phyloP scores from a whole-genome alignment of 2,113 vertebrate genomes.

The Microcebus ravelobensis region DNA sequence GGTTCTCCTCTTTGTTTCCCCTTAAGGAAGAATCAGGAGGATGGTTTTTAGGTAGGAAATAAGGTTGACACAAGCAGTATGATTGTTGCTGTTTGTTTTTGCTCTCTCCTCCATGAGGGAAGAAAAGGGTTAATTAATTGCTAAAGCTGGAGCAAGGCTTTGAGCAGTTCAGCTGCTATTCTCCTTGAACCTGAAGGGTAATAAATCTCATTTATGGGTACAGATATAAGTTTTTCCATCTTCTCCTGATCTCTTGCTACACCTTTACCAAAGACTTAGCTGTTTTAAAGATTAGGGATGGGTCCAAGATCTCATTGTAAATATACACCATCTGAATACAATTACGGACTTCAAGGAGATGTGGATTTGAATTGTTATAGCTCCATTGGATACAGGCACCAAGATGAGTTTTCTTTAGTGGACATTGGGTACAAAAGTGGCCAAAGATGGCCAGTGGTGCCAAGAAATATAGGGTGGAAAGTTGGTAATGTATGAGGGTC shows the following conservation, averaged over 20 bases:
- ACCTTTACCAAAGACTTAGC: not conserved
- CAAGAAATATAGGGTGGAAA: not conserved
- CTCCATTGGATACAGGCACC: not conserved
- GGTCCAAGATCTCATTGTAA: not conserved
- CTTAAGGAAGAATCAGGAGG: not conserved
- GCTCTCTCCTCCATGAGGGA: not conserved
- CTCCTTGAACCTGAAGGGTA: not conserved
- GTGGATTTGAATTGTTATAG: not conserved
- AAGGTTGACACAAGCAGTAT: not conserved
- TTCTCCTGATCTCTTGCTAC: not conserved
- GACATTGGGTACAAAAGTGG: not conserved
- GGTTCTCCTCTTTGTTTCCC: not conserved
- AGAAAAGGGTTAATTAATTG: not conserved
- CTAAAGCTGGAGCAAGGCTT: not conserved
- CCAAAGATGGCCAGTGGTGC: rapidly evolving
- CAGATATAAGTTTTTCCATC: not conserved
- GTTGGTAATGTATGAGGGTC: not conserved
- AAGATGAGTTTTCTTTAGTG: not conserved
- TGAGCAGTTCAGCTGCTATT: not conserved
- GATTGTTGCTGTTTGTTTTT: not conserved
- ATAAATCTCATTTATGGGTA: not conserved
- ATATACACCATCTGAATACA: not conserved
- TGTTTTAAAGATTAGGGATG: not conserved
- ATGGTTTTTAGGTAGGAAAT: not conserved
- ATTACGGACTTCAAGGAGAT: not conserved